phyloP scores from a whole-genome alignment of 2,113 vertebrate genomes.

The Colius striatus region DNA sequence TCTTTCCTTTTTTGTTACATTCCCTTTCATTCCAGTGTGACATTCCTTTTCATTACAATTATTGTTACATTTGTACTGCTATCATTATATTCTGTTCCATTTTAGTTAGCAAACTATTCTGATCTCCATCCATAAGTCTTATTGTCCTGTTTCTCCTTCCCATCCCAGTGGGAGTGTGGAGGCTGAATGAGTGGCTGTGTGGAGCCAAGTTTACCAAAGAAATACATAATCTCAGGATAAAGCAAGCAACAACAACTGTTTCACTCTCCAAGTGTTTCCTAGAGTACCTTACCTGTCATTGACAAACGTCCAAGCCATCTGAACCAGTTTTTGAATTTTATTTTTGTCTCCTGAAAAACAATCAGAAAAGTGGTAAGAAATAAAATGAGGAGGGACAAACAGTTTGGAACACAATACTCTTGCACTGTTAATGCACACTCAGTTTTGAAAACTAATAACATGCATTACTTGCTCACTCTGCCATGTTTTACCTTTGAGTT shows the following conservation, averaged over 20 bases:
- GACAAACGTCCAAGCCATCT: slow-evolving; percentile 99
- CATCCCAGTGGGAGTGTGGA: no score
- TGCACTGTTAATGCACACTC: not conserved
- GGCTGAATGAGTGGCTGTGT: no score
- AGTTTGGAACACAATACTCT: not conserved
- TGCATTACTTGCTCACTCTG: not conserved
- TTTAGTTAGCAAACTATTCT: no score
- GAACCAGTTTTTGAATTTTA: slow-evolving; percentile 97
- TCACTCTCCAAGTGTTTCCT: not conserved
- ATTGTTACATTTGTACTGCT: no score
- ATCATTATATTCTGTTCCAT: no score
- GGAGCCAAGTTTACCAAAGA: not conserved
- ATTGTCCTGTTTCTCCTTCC: no score
- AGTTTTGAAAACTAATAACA: not conserved
- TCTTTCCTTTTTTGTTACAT: no score
- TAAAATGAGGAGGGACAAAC: not conserved
- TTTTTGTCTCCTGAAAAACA: slow-evolving; percentile 90
- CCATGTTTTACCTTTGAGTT: slow-evolving; percentile 90
- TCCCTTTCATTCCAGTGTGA: no score
- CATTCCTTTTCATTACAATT: no score
- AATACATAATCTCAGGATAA: not conserved
- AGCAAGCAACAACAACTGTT: not conserved
- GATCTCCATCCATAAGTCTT: no score
- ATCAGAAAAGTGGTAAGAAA: not conserved
- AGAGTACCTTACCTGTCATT: slow-evolving; percentile 89